These are phyloP conservation scores for Nomia melanderi DNA, from an alignment of 1,140 invertebrate genomes.

Conservation along the genomic window DNA sequence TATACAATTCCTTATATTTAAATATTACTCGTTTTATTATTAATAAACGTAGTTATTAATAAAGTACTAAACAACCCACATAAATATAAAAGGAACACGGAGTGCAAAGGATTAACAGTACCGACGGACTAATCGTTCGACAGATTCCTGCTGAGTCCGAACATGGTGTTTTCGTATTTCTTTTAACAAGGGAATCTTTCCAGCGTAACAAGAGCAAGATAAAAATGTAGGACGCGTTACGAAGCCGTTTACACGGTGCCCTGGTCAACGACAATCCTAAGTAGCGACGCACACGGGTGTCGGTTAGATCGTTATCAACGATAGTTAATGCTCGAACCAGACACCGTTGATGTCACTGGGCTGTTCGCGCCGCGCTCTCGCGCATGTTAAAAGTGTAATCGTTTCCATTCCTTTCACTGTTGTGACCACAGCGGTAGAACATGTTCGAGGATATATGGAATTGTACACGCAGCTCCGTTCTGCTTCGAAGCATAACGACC, in stretches of 20 bases:
- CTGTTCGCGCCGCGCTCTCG: constrained; percentile 32
- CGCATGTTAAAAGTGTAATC: constrained; percentile 44
- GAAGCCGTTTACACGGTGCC: not conserved
- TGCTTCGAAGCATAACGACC: constrained; percentile 15
- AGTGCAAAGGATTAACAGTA: too few relatives aligned
- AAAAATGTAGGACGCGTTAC: not conserved
- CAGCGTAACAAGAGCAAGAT: not conserved
- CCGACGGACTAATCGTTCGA: too few relatives aligned
- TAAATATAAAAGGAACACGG: too few relatives aligned
- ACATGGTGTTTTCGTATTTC: too few relatives aligned
- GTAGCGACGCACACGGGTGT: constrained; percentile 29
- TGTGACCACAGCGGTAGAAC: constrained; percentile 35
- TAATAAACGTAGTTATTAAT: too few relatives aligned
- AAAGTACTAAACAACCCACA: too few relatives aligned
- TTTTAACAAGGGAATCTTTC: too few relatives aligned
- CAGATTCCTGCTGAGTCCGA: too few relatives aligned
- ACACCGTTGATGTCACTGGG: constrained; percentile 51
- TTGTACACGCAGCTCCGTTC: constrained; percentile 20
- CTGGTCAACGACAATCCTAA: not conserved
- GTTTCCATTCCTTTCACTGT: constrained; percentile 65
- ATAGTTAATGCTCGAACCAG: constrained; percentile 44
- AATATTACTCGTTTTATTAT: too few relatives aligned
- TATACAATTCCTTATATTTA: too few relatives aligned
- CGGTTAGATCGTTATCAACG: constrained; percentile 48
- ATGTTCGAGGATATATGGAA: constrained; percentile 29